Conservation (phyloP, 2,113 vertebrate species). For the Tor tambroides region DNA sequence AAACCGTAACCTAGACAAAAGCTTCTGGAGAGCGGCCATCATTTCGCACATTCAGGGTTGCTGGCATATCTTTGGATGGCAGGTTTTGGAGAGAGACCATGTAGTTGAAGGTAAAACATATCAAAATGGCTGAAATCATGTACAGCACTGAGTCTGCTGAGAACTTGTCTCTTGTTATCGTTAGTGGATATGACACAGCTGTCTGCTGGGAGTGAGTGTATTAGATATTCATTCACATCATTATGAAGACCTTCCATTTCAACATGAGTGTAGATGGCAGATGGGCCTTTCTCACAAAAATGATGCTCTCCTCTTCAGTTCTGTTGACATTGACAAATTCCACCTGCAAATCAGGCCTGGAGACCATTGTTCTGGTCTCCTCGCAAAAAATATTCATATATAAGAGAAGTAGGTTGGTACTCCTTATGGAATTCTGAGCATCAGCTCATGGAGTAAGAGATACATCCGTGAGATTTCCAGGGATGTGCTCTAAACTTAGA, state of each 20-base stretch:
- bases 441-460: not conserved
- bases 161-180: constrained; percentile 26
- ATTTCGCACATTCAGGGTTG: not conserved
- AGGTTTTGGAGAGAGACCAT: not conserved
- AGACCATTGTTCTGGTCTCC: constrained; percentile 66
- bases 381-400: constrained; percentile 52
- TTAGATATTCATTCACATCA: constrained; percentile 24
- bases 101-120: not conserved
- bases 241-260: constrained; percentile 21
- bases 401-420: constrained; percentile 71
- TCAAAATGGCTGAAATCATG: not conserved
- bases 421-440: constrained; percentile 60
- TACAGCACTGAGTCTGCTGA: not conserved
- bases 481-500: constrained; percentile 30
- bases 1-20: not conserved
- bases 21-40: not conserved
- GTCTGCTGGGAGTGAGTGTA: constrained; percentile 19
- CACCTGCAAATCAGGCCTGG: constrained; percentile 57
- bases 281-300: constrained; percentile 31
- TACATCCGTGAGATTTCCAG: constrained; percentile 2
- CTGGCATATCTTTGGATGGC: not conserved
- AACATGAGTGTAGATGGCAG: constrained; percentile 34
- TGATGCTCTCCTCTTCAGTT: constrained; percentile 65
- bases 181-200: constrained; percentile 16
- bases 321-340: constrained; percentile 74